Percentiles rank a stretch among this genome's conserved stretches.
Evolutionary conservation across 2,113 vertebrate species (phyloP).

Genomic region (Myxocyprinus asiaticus): DNA sequence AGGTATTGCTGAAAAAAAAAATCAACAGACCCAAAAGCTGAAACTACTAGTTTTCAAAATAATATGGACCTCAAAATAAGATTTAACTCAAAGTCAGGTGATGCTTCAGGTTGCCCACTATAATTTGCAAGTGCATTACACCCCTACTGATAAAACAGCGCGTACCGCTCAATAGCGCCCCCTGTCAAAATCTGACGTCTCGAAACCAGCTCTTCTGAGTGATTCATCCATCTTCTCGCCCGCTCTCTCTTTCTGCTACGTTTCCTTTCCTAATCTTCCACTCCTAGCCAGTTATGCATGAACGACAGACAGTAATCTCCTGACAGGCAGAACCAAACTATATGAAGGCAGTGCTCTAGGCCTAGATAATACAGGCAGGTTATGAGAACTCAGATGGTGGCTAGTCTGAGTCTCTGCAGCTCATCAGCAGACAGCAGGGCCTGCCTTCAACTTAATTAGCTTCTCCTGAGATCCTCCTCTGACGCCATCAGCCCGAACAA

Average conservation of each 20-base stretch:
- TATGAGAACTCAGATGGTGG: constrained; percentile 44
- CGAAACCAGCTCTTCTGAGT: not conserved
- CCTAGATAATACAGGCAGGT: constrained; percentile 30
- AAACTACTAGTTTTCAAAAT: not conserved
- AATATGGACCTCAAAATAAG: too few relatives aligned
- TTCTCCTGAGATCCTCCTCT: constrained; percentile 51
- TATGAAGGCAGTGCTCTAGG: constrained; percentile 34
- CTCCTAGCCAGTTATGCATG: constrained; percentile 30
- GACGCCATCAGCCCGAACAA: constrained; percentile 45
- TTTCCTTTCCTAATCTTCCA: constrained; percentile 16
- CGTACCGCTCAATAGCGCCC: constrained; percentile 22
- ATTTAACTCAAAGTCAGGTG: not conserved
- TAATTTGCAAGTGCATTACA: too few relatives aligned
- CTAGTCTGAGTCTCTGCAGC: constrained; percentile 46
- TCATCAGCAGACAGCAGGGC: constrained; percentile 53
- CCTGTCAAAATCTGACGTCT: constrained; percentile 34
- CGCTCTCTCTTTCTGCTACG: constrained; percentile 15
- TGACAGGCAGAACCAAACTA: constrained; percentile 41
- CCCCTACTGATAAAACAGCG: not conserved
- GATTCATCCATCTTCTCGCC: constrained; percentile 26
- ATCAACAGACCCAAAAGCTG: not conserved
- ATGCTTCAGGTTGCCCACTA: not conserved
- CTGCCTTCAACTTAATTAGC: constrained; percentile 59
- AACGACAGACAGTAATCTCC: constrained; percentile 41
- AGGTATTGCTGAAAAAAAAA: not conserved